Evolutionary conservation across 2,797 vertebrate genomes (phyloP).

Genomic region (Sebastes diploproa): DNA sequence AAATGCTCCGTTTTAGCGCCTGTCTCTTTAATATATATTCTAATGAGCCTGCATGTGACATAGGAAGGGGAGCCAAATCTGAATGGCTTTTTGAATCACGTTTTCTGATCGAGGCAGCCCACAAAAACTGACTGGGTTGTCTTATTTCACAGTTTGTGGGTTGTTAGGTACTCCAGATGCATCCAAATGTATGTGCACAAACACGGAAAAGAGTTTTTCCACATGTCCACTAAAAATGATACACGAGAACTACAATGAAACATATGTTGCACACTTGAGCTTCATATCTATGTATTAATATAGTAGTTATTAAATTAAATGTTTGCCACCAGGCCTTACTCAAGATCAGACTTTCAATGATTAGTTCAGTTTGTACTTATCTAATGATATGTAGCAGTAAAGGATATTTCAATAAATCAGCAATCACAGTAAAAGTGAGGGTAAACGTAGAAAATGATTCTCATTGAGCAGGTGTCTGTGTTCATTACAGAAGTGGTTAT

Average conservation of each 20-base stretch:
- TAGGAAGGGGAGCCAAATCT: too few relatives aligned
- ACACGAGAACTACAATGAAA: not conserved
- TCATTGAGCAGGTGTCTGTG: not conserved
- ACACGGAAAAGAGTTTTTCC: too few relatives aligned
- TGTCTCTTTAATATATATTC: too few relatives aligned
- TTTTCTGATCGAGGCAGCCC: too few relatives aligned
- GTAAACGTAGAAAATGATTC: not conserved
- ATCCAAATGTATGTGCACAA: too few relatives aligned
- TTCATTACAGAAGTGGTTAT: not conserved
- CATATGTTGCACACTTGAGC: not conserved
- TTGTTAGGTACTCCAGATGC: accelerated
- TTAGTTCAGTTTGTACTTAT: not conserved
- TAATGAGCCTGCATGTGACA: too few relatives aligned
- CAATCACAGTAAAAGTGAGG: not conserved
- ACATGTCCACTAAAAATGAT: not conserved
- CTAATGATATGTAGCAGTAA: not conserved
- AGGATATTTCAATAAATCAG: not conserved
- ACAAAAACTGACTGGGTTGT: too few relatives aligned
- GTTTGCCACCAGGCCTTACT: not conserved
- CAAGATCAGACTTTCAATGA: not conserved
- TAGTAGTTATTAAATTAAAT: not conserved
- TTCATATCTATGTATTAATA: not conserved
- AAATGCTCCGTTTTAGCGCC: too few relatives aligned
- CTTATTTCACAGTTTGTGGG: too few relatives aligned
- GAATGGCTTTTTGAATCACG: too few relatives aligned